A percentile compares a stretch with the other conserved stretches of the same genome.
phyloP scores from a whole-genome alignment of 1,140 invertebrate genomes.

The Nilaparvata lugens region DNA sequence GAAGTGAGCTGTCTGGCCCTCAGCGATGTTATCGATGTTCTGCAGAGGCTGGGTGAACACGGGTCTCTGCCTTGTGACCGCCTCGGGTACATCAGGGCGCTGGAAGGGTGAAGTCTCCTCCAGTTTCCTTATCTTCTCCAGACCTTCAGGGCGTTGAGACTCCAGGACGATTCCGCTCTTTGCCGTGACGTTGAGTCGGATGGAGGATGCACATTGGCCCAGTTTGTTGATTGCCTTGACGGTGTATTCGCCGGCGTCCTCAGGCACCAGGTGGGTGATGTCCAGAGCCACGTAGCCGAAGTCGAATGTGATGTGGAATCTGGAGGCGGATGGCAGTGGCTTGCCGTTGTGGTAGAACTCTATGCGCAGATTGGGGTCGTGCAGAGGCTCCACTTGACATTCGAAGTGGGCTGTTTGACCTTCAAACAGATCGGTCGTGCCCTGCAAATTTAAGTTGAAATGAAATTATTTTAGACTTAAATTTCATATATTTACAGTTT shows the following conservation, averaged over 20 bases:
- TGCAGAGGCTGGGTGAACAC: slow-evolving; percentile 92
- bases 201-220: slow-evolving; percentile 75
- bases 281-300: slow-evolving; percentile 92
- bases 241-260: slow-evolving; percentile 91
- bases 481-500: no score
- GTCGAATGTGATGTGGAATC: slow-evolving; percentile 89
- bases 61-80: slow-evolving; percentile 79
- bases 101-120: slow-evolving; percentile 73
- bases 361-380: slow-evolving; percentile 81
- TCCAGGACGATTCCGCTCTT: slow-evolving; percentile 86
- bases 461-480: no score
- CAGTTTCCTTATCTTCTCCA: slow-evolving; percentile 87
- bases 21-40: slow-evolving; percentile 80
- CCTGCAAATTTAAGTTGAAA: no score
- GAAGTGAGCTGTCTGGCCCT: slow-evolving; percentile 90
- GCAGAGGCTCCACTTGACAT: slow-evolving; percentile 82
- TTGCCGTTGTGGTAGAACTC: slow-evolving; percentile 89
- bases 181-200: slow-evolving; percentile 60
- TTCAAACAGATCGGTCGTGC: slow-evolving; percentile 74
- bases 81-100: slow-evolving; percentile 66
- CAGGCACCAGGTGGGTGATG: slow-evolving; percentile 78
- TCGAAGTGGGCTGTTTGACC: slow-evolving; percentile 85
- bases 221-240: slow-evolving; percentile 80
- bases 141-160: slow-evolving; percentile 89
- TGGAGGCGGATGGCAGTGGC: slow-evolving; percentile 70